Percentiles rank a stretch among this genome's conserved stretches.
These are phyloP conservation scores for Ptychobarbus kaznakovi DNA, from an alignment of 2,797 vertebrate species.

Conservation along the genomic window DNA sequence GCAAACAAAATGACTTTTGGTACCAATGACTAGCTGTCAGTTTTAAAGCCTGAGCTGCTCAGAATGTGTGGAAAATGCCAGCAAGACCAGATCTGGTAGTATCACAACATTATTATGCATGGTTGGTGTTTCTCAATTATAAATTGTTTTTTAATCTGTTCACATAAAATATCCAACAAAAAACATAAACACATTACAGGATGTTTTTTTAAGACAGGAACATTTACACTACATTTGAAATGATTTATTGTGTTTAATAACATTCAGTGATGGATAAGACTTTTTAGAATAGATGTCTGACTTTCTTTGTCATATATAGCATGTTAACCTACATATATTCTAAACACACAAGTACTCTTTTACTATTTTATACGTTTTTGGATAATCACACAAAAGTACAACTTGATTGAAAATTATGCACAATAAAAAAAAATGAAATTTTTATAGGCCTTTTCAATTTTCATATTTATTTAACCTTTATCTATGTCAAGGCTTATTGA, in stretches of 20 bases:
- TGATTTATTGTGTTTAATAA: too few relatives aligned
- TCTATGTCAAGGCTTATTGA: background rate
- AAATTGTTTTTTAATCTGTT: background rate
- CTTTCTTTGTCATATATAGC: background rate
- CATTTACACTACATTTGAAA: background rate
- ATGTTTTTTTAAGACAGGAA: background rate
- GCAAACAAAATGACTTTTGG: constrained; percentile 36
- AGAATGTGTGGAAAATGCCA: constrained; percentile 17
- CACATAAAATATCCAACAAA: background rate
- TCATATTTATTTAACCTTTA: background rate
- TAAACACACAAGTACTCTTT: background rate
- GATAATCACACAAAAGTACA: background rate
- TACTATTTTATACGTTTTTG: background rate
- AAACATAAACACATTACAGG: background rate
- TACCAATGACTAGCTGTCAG: constrained; percentile 50
- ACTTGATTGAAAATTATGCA: background rate
- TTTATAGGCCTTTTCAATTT: background rate
- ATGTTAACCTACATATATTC: background rate
- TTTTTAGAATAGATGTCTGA: background rate
- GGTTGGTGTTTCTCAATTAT: background rate
- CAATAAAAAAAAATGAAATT: too few relatives aligned
- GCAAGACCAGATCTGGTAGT: background rate
- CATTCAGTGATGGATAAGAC: background rate
- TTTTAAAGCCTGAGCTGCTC: constrained; percentile 12
- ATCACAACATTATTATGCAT: background rate